A percentile compares a stretch with the other conserved stretches of the same genome.
These are phyloP conservation scores for Pogonognathellus flavescens DNA, from an alignment of 1,140 invertebrate species.

Conservation along the genomic window DNA sequence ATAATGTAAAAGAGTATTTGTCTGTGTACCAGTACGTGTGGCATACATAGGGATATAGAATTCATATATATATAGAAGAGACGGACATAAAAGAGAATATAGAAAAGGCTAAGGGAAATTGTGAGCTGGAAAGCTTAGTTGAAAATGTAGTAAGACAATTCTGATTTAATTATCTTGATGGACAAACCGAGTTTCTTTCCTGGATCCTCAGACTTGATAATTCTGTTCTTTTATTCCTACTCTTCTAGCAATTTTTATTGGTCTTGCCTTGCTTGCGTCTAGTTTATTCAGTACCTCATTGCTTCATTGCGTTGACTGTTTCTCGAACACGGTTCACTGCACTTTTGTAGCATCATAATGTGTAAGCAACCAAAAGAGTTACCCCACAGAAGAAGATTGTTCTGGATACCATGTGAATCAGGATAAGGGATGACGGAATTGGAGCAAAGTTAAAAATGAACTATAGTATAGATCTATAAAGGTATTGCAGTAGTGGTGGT, in stretches of 20 bases:
- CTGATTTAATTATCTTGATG: slow-evolving; percentile 54
- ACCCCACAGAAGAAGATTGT: background rate
- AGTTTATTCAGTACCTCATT: too few species aligned
- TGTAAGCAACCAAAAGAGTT: background rate
- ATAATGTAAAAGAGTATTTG: too few species aligned
- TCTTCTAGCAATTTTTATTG: slow-evolving; percentile 22
- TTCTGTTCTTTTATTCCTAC: slow-evolving; percentile 10
- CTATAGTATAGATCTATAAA: too few species aligned
- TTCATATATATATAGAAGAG: background rate
- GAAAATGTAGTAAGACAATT: slow-evolving; percentile 31
- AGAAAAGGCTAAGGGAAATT: too few species aligned
- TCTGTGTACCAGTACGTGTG: too few species aligned
- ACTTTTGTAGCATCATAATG: too few species aligned
- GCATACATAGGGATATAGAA: background rate
- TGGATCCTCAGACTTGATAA: slow-evolving; percentile 19
- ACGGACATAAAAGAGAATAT: too few species aligned
- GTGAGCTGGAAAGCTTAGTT: background rate
- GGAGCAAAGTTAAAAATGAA: slow-evolving; percentile 30
- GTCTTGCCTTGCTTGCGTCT: background rate
- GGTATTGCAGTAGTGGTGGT: too few species aligned
- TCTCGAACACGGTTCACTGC: too few species aligned
- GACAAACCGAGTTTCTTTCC: background rate
- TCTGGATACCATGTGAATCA: background rate
- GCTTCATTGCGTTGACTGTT: too few species aligned
- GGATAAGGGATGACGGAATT: background rate